Evolutionary conservation across 2,888 invertebrate genomes (phyloP), one percentile per base, ranked within the genome.

Genomic region (Celastrina argiolus): DNA sequence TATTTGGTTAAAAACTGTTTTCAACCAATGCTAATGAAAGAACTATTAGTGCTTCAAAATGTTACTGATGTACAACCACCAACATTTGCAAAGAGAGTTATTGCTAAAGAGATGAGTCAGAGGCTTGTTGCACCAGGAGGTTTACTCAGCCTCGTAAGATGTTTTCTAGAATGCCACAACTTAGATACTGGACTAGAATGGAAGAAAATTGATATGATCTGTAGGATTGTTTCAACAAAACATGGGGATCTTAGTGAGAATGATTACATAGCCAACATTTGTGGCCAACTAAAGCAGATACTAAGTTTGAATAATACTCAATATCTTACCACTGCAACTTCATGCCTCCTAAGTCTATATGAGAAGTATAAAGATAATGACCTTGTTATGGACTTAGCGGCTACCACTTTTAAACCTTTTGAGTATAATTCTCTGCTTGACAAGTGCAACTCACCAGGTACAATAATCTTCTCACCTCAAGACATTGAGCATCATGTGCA

Each of bases 31-130:
- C 84, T 95, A 39, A 93, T 96, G 76, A 94, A 93, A 76, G 95
- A 96, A 79, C 85, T 95, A n/a, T 90, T 96, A 83, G 85, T 94
- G 56, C 85, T 96, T 41, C 93, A 93, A 75, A 92, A 92, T 78
- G 80, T 84, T 14, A 81, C 78, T 66, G 84, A 90, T 41, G 88
- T 92, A n/a, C 64, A 75, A 14, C 84, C 92, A 28, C 95, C 95
- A 2, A 77, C 76, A 12, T 96, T 95, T 94, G 91, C 95, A 56
- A 93, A 92, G 75, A 92, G 86, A 79, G 86, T 91, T 12, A 92
- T 95, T 72, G 89, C 92, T 34, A 92, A 88, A 69, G 92, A 93
- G 75, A 81, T 96, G 73, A 93, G 94, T 41, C 80, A 84, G 64
- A 90, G 93, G 68, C 84, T 96, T 36, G 81, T 92, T 68, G 83